Conservation (phyloP, 1,140 invertebrate genomes). For the Rhynchophorus ferrugineus region DNA sequence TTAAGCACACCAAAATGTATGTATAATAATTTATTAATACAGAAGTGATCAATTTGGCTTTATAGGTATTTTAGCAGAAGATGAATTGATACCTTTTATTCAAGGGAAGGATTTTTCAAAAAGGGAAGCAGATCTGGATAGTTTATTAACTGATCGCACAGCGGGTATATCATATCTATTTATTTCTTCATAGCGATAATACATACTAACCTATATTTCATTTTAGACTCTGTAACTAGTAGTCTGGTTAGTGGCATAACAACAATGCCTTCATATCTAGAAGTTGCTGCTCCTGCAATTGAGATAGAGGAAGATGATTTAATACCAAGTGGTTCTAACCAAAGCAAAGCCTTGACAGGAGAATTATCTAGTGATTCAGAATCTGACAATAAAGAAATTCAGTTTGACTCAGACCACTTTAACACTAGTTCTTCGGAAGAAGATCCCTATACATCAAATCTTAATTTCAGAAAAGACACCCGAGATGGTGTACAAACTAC, state of each 20-base stretch:
- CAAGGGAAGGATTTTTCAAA: slow-evolving; percentile 25
- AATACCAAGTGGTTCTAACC: slow-evolving; percentile 11
- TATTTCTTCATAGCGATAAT: slow-evolving; percentile 1
- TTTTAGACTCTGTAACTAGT: slow-evolving; percentile 33
- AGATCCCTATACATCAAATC: slow-evolving; percentile 19
- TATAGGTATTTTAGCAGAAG: slow-evolving; percentile 28
- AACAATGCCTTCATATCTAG: slow-evolving; percentile 35
- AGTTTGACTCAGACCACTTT: slow-evolving; percentile 32
- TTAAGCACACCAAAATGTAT: slow-evolving; percentile 10
- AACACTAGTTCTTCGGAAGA: slow-evolving; percentile 33
- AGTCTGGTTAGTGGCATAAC: slow-evolving; percentile 29
- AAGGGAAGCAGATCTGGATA: slow-evolving; percentile 30
- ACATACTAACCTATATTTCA: slow-evolving; percentile 3
- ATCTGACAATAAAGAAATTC: slow-evolving; percentile 29
- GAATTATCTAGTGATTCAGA: slow-evolving; percentile 33
- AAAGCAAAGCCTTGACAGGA: slow-evolving; percentile 17
- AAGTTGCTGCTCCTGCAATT: slow-evolving; percentile 24
- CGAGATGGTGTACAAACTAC: no score
- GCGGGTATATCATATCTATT: slow-evolving; percentile 20
- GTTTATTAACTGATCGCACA: slow-evolving; percentile 32
- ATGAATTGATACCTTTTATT: slow-evolving; percentile 32
- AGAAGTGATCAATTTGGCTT: neutral
- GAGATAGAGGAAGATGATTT: slow-evolving; percentile 34
- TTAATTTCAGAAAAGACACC: slow-evolving; percentile 20
- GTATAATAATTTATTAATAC: neutral